phyloP scores from a whole-genome alignment of 1,140 invertebrate genomes.

The Octopus sinensis region DNA sequence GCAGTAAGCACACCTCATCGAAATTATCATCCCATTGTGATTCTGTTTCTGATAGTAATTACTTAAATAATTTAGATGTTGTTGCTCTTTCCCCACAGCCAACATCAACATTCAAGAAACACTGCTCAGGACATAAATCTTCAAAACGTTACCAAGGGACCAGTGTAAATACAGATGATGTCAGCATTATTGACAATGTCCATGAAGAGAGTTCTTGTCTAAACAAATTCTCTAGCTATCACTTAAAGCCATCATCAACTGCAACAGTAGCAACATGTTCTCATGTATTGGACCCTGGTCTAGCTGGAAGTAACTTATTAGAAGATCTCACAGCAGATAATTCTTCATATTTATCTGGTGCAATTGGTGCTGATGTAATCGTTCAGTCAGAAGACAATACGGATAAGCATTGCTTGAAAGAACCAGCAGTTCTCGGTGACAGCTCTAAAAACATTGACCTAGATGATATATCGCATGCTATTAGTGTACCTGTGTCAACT shows the following conservation, averaged over 20 bases:
- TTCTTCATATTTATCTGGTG: neutral
- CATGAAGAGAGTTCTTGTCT: neutral
- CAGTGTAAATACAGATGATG: neutral
- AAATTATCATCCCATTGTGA: neutral
- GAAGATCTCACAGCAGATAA: neutral
- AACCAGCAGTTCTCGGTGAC: too few relatives aligned
- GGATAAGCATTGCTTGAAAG: too few relatives aligned
- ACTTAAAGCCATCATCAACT: neutral
- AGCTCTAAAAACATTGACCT: too few relatives aligned
- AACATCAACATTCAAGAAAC: constrained; percentile 34
- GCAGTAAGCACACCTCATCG: neutral
- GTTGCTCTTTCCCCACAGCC: constrained; percentile 6
- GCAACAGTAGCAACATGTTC: neutral
- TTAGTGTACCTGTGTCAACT: neutral
- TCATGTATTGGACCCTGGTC: neutral
- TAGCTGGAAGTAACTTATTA: neutral
- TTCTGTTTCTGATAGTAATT: neutral
- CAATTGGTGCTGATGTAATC: neutral
- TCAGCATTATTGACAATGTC: neutral
- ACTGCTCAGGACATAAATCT: constrained; percentile 41
- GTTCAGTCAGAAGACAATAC: neutral
- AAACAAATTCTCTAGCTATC: neutral
- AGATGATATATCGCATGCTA: neutral
- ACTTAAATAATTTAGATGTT: neutral
- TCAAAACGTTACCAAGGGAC: constrained; percentile 4